A percentile compares a stretch with the other conserved stretches of the same genome.
These are phyloP conservation scores for Ochotona curzoniae DNA, from an alignment of 2,113 vertebrate genomes.

Conservation along the genomic window DNA sequence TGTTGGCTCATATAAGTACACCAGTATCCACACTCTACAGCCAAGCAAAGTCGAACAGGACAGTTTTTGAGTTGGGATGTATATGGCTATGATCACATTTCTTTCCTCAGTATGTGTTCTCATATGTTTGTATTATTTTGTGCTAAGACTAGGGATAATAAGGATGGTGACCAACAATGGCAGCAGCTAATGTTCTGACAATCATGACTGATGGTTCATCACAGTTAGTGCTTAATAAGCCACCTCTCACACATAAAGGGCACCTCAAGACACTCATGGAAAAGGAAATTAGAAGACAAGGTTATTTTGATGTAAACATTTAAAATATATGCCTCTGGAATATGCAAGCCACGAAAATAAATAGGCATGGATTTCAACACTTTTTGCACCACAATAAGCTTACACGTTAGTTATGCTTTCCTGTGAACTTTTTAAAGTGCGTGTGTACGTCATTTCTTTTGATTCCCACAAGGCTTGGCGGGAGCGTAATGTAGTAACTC, in stretches of 20 bases:
- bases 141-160: background rate
- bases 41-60: background rate
- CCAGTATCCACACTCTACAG: background rate
- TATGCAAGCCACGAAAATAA: too few relatives aligned
- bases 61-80: background rate
- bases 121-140: constrained; percentile 16
- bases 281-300: too few relatives aligned
- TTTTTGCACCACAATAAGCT: too few relatives aligned
- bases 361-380: too few relatives aligned
- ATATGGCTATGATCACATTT: background rate
- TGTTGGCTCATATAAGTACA: background rate
- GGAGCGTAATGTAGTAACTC: background rate
- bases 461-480: background rate
- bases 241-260: background rate
- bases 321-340: too few relatives aligned
- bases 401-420: too few relatives aligned
- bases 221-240: background rate
- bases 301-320: too few relatives aligned
- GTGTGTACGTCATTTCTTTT: background rate
- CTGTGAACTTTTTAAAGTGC: too few relatives aligned
- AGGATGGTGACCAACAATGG: background rate
- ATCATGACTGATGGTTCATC: background rate
- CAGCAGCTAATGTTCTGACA: background rate
- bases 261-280: too few relatives aligned
- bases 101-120: background rate